phyloP scores from a whole-genome alignment of 2,888 invertebrate genomes.

The Drosophila nigricruria region DNA sequence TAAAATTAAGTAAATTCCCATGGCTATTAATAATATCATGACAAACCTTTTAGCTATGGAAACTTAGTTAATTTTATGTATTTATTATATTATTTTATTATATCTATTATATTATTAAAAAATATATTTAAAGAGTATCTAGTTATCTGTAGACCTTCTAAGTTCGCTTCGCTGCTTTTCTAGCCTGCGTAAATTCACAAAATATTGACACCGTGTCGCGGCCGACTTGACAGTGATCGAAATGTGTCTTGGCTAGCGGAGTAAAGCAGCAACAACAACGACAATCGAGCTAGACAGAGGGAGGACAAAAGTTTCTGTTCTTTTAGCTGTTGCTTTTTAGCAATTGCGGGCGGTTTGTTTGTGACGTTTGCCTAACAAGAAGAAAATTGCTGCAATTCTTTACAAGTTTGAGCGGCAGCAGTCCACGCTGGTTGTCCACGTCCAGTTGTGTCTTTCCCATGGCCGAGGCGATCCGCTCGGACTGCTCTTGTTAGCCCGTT shows the following conservation, averaged over 20 bases:
- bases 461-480: conserved; percentile 11
- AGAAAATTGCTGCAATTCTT: conserved; percentile 84
- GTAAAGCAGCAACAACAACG: conserved; percentile 46
- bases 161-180: conserved; percentile 15
- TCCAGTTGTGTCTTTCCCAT: conserved; percentile 48
- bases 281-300: conserved; percentile 12
- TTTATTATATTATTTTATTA: too few relatives aligned
- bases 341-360: conserved; percentile 83
- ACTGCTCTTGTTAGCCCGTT: conserved; percentile 55
- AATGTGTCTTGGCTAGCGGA: conserved; percentile 80
- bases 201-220: conserved; percentile 82
- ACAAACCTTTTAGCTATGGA: too few relatives aligned
- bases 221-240: conserved; percentile 83
- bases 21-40: too few relatives aligned
- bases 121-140: conserved; percentile 31
- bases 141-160: not conserved
- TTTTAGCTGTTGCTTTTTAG: conserved; percentile 18
- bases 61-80: too few relatives aligned
- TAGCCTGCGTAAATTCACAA: conserved; percentile 83
- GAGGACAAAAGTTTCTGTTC: conserved; percentile 19
- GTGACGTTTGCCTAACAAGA: conserved; percentile 83
- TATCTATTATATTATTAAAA: too few relatives aligned
- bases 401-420: conserved; percentile 68
- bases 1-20: not conserved
- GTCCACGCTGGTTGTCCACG: conserved; percentile 12